A percentile compares a stretch with the other conserved stretches of the same genome.
Conservation (phyloP, 2,113 vertebrate genomes). For the Helogale parvula region DNA sequence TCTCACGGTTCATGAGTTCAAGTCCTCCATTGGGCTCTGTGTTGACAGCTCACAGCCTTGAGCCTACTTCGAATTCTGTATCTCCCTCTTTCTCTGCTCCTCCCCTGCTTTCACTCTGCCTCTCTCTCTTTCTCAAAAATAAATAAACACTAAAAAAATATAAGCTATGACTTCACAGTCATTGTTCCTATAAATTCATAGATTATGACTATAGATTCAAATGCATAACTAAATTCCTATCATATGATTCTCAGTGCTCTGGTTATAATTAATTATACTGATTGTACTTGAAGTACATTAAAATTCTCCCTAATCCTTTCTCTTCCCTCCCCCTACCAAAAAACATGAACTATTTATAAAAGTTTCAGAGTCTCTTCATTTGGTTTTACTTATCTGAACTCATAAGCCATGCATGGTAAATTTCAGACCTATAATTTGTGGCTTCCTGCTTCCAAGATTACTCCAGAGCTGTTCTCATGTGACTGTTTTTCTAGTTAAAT, state of each 20-base stretch:
- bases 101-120: too few relatives aligned
- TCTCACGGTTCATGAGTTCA: too few relatives aligned
- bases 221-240: constrained; percentile 47
- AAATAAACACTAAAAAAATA: not conserved
- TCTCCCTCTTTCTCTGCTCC: too few relatives aligned
- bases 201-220: too few relatives aligned
- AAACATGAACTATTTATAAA: constrained; percentile 76
- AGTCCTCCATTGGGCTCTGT: too few relatives aligned
- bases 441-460: constrained; percentile 83
- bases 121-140: too few relatives aligned
- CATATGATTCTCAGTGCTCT: constrained; percentile 62
- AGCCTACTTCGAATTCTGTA: too few relatives aligned
- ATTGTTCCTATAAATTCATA: not conserved
- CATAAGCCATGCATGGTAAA: constrained; percentile 68
- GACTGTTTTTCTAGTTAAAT: constrained; percentile 82
- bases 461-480: constrained; percentile 73
- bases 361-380: constrained; percentile 76
- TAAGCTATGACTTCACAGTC: not conserved
- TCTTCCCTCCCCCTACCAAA: constrained; percentile 64
- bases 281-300: constrained; percentile 67
- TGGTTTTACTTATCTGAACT: constrained; percentile 83
- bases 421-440: constrained; percentile 86
- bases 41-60: too few relatives aligned
- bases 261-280: constrained; percentile 70
- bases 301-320: constrained; percentile 55